Conservation (phyloP, 2,888 invertebrate species). For the Drosophila seclusa region DNA sequence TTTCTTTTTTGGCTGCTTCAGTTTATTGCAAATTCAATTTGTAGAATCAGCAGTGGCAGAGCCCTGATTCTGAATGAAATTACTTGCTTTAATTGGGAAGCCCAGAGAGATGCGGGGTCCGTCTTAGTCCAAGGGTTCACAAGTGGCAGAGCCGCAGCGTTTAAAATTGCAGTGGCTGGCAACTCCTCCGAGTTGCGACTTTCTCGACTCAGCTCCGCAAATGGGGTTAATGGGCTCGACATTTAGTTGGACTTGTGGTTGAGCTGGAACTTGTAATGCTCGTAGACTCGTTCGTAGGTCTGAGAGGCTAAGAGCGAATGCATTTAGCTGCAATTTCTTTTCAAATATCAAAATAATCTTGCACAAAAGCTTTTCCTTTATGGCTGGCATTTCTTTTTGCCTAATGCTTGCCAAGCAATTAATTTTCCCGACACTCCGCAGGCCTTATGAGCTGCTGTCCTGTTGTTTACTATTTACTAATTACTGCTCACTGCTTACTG, state of each 20-base stretch:
- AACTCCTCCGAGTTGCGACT: slow-evolving; percentile 29
- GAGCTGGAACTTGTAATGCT: neutral
- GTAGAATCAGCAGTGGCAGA: slow-evolving; percentile 18
- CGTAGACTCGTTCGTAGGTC: neutral
- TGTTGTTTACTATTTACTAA: slow-evolving; percentile 4
- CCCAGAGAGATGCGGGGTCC: neutral
- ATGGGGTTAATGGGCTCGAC: slow-evolving; percentile 54
- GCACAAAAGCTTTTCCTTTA: slow-evolving; percentile 52
- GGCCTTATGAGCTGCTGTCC: slow-evolving; percentile 8
- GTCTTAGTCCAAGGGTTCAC: slow-evolving; percentile 1
- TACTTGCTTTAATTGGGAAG: slow-evolving; percentile 50
- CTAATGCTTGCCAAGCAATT: slow-evolving; percentile 49
- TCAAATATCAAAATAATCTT: slow-evolving; percentile 51
- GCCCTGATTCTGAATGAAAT: slow-evolving; percentile 41
- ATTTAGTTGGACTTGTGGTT: slow-evolving; percentile 14
- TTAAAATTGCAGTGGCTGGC: slow-evolving; percentile 26
- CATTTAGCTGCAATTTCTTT: slow-evolving; percentile 54
- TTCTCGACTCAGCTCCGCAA: slow-evolving; percentile 29
- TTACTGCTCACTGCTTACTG: neutral
- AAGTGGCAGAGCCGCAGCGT: neutral
- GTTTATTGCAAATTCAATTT: slow-evolving; percentile 61
- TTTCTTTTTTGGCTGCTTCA: slow-evolving; percentile 5
- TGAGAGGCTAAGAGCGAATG: slow-evolving; percentile 36
- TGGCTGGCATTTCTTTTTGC: slow-evolving; percentile 35
- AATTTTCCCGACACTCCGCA: slow-evolving; percentile 48